phyloP scores from a whole-genome alignment of 2,888 invertebrate genomes.

The Polymixis flavicincta region DNA sequence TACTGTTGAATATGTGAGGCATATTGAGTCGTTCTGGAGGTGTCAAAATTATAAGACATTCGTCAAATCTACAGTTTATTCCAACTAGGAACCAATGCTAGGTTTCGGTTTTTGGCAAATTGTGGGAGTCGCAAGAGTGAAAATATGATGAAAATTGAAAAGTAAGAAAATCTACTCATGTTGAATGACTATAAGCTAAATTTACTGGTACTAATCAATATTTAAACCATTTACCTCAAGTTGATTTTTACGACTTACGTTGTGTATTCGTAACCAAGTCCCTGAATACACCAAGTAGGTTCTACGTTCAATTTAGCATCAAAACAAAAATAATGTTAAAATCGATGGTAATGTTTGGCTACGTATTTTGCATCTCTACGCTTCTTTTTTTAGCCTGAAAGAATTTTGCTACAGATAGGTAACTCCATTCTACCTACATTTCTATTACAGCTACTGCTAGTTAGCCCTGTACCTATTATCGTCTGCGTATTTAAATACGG shows the following conservation, averaged over 20 bases:
- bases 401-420: neutral
- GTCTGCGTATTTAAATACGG: slow-evolving; percentile 55
- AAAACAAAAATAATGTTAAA: slow-evolving; percentile 46
- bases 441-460: neutral
- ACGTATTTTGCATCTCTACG: neutral
- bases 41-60: neutral
- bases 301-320: slow-evolving; percentile 25
- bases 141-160: neutral
- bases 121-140: neutral
- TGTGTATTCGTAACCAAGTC: slow-evolving; percentile 12
- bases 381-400: neutral
- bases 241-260: slow-evolving; percentile 47
- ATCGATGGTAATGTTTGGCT: slow-evolving; percentile 10
- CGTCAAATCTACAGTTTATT: neutral
- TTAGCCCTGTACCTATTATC: slow-evolving; percentile 33
- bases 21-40: slow-evolving; percentile 3
- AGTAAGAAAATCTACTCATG: neutral
- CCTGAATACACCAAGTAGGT: slow-evolving; percentile 18
- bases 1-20: slow-evolving; percentile 18
- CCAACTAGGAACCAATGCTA: neutral
- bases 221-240: slow-evolving; percentile 38
- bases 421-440: neutral
- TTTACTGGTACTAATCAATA: slow-evolving; percentile 50
- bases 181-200: slow-evolving; percentile 24
- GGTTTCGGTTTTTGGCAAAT: neutral